Evolutionary conservation across 2,113 vertebrate species (phyloP), one percentile per base, ranked within the genome.

Genomic region (Peromyscus maniculatus): DNA sequence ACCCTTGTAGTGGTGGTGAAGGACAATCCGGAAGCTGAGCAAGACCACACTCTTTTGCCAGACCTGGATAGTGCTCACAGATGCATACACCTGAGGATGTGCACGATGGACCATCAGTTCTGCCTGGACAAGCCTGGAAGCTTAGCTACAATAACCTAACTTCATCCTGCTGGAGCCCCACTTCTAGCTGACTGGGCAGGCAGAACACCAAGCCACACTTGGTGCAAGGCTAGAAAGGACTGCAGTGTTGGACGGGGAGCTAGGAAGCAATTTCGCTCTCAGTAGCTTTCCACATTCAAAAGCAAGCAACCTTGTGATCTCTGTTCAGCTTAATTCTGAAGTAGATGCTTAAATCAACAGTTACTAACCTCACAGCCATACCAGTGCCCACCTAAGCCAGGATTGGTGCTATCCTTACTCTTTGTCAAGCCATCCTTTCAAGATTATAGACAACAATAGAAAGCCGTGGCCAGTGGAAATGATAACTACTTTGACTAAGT

Each of bases 351-450:
- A 62, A 82, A 21, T 59, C 10, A 11, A n/a, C 6, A 57, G 39
- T 62, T 16, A 62, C 74, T 75, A 99, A 98, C 94, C 98, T 39
- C 98, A 98, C 94, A 99, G 99, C 98, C 99, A 99, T 97, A 99
- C 99, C 97, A 99, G 98, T 98, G 99, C 99, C 96, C 99, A 99
- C 78, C 98, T 99, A 91, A 98, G 99, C 95, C 99, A 99, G 52
- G 99, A 99, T 57, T 98, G 99, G 89, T 99, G 99, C 99, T 99
- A 99, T 94, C 98, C 99, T 6, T 98, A 99, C 94, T 98, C 98
- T 67, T 98, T 98, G 77, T 98, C 90, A 99, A 99, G 98, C 99
- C 98, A 98, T 97, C 98, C 97, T 98, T 98, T 98, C 98, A 98
- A 96, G 98, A 99, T 98, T 98, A 98, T 98, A 98, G 98, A 98